Base-by-base conservation (phyloP, 1,140 invertebrate species). In the Eumaeus atala region DNA sequence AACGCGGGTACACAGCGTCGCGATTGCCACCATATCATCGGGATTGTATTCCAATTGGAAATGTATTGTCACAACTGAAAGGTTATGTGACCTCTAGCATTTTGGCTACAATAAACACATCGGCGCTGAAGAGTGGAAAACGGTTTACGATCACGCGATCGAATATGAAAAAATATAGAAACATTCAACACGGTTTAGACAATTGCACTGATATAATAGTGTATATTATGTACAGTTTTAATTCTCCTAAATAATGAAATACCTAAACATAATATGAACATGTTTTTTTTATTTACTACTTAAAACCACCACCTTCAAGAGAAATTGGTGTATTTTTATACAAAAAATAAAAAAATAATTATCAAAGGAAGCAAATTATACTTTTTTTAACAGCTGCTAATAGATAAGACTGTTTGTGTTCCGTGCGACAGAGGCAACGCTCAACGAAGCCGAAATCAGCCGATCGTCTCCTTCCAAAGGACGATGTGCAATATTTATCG, bases 101-200 rank as follows among this genome's bases (percentile, higher is more conserved):
- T 40, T 40, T n/a, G 9, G 12, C 10, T 3, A 40, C 56, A 59
- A 40, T 59, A 52, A 53, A 51, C 42, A 56, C 48, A 59, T 59
- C 18, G 54, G 54, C 14, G 42, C 55, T 54, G 38, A 57, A 59
- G 54, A 59, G 37, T 59, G 62, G 57, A 54, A 59, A 59, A 63
- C 59, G 48, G 56, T 62, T 55, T 62, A 52, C 49, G 56, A 62
- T 52, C 35, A 52, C 17, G 51, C 35, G 17, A 53, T 56, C 44
- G 52, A 61, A 61, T 61, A 48, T 52, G 53, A 60, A 17, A 21
- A 40, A 52, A 52, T 38, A 52, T 52, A 16, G 51, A 40, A 38
- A 14, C 3, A 40, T 40, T 40, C 38, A 40, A 12, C 12, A 40
- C 38, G 38, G 38, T 14, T 40, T 51, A 51, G 56, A 57, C 48